These are phyloP conservation scores for Brachylomia viminalis DNA, from an alignment of 2,888 invertebrate genomes.

Conservation along the genomic window DNA sequence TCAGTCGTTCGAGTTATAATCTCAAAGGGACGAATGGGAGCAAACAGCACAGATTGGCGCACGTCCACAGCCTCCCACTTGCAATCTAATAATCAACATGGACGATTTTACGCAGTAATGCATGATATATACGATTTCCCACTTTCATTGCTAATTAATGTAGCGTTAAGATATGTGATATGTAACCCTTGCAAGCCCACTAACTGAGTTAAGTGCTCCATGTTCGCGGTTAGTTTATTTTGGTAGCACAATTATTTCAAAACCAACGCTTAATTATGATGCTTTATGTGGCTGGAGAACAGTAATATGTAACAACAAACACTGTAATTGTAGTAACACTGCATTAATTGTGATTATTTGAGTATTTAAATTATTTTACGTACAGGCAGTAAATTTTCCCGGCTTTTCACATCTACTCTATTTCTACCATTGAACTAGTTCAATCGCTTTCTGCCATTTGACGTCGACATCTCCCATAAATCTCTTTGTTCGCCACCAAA, in stretches of 20 bases:
- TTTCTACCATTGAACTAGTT: slow-evolving; percentile 34
- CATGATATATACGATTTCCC: slow-evolving; percentile 60
- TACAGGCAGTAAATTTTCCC: neutral
- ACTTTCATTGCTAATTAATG: slow-evolving; percentile 70
- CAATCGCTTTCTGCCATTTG: slow-evolving; percentile 40
- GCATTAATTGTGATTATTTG: slow-evolving; percentile 16
- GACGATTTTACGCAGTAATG: slow-evolving; percentile 63
- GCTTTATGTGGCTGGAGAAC: slow-evolving; percentile 26
- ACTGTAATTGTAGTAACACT: no score
- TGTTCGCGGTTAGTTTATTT: slow-evolving; percentile 49
- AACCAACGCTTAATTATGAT: slow-evolving; percentile 49
- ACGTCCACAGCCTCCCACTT: slow-evolving; percentile 58
- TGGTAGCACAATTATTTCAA: slow-evolving; percentile 45
- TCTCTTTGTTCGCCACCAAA: slow-evolving; percentile 44
- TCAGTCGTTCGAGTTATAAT: slow-evolving; percentile 58
- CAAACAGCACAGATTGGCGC: slow-evolving; percentile 67
- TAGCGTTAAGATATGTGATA: slow-evolving; percentile 72
- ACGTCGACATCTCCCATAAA: slow-evolving; percentile 44
- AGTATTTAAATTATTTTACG: neutral
- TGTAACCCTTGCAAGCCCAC: slow-evolving; percentile 49
- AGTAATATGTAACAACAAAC: no score
- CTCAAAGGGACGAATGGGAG: slow-evolving; percentile 54
- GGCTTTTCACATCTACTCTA: slow-evolving; percentile 21
- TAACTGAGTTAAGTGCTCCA: slow-evolving; percentile 46
- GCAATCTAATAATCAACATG: slow-evolving; percentile 65